phyloP scores from a whole-genome alignment of 2,888 invertebrate genomes.

The Pachydiplax longipennis region DNA sequence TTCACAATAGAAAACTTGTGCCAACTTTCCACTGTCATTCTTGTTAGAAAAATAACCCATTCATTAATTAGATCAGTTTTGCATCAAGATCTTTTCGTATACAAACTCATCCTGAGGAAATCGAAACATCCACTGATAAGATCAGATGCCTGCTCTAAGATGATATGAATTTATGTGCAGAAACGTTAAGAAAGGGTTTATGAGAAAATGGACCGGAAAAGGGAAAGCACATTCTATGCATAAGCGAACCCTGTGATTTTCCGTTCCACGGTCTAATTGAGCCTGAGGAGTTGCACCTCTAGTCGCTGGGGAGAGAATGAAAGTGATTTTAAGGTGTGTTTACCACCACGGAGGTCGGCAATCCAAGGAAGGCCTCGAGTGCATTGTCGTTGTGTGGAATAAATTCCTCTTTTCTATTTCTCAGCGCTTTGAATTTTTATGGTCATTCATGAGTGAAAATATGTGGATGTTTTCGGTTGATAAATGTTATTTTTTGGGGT shows the following conservation, averaged over 20 bases:
- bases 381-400: too few species aligned
- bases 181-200: background rate
- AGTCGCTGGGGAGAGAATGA: background rate
- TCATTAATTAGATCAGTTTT: too few species aligned
- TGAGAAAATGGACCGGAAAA: background rate
- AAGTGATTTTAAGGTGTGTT: background rate
- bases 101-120: background rate
- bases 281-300: background rate
- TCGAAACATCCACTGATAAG: too few species aligned
- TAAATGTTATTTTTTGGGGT: too few species aligned
- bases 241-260: background rate
- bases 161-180: background rate
- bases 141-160: background rate
- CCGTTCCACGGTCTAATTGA: slow-evolving; percentile 19
- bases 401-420: too few species aligned
- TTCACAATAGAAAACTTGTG: too few species aligned
- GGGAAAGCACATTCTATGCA: slow-evolving; percentile 8
- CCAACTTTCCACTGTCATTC: too few species aligned
- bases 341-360: background rate
- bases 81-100: background rate
- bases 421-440: too few species aligned
- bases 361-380: background rate
- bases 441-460: too few species aligned
- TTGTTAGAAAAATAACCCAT: too few species aligned
- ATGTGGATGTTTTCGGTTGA: too few species aligned